Evolutionary conservation across 2,113 vertebrate genomes (phyloP).

Genomic region (Dromas ardeola): DNA sequence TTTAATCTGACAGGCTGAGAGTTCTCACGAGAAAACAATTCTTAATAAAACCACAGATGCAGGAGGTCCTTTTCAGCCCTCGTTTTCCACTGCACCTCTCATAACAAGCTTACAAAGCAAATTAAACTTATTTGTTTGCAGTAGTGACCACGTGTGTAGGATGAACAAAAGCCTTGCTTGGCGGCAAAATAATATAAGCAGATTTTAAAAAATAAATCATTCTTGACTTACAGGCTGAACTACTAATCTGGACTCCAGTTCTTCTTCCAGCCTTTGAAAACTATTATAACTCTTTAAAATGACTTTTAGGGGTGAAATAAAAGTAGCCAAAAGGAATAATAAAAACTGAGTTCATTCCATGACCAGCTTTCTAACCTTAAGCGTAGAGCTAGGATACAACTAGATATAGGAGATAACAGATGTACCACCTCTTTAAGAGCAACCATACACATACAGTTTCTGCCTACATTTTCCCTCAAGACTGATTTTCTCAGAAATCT

Average conservation of each 20-base stretch:
- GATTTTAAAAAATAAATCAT: slow-evolving; percentile 35
- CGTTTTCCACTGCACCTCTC: not conserved
- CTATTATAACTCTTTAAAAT: not conserved
- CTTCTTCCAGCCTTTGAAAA: not conserved
- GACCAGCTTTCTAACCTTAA: not conserved
- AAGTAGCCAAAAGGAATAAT: not conserved
- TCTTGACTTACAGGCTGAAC: slow-evolving; percentile 3
- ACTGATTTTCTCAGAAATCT: not conserved
- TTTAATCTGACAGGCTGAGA: slow-evolving; percentile 67
- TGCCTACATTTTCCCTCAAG: not conserved
- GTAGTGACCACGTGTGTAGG: slow-evolving; percentile 20
- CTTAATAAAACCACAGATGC: slow-evolving; percentile 70
- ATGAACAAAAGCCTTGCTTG: slow-evolving; percentile 5
- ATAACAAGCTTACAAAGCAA: slow-evolving; percentile 61
- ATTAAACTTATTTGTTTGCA: slow-evolving; percentile 42
- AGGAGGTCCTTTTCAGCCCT: slow-evolving; percentile 50
- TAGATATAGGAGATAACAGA: not conserved
- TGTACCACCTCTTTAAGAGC: not conserved
- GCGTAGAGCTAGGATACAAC: not conserved
- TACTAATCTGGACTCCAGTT: not conserved
- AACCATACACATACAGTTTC: not conserved
- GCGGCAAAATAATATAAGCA: slow-evolving; percentile 25
- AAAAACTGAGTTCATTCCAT: not conserved
- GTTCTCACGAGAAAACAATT: slow-evolving; percentile 62
- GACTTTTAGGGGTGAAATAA: not conserved